A percentile compares a stretch with the other conserved stretches of the same genome.
Conservation (phyloP, 2,797 vertebrate genomes). For the Phataginus tetradactyla region DNA sequence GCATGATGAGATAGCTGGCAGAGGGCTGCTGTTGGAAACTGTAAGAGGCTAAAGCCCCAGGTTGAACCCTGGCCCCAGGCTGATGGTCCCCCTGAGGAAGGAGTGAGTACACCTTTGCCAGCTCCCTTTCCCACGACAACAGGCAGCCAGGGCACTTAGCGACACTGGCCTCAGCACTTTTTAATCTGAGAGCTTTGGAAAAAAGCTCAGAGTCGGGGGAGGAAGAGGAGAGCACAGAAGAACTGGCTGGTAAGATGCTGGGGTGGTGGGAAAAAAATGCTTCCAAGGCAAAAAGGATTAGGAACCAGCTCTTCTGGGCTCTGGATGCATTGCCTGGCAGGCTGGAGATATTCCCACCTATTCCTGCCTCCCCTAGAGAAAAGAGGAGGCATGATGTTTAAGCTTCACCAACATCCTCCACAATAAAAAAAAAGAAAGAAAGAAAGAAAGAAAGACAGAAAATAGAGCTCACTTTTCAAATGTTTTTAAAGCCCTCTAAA, state of each 20-base stretch:
- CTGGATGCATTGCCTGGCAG: background rate
- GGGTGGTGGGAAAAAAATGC: constrained; percentile 58
- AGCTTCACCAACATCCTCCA: background rate
- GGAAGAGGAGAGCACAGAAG: constrained; percentile 8
- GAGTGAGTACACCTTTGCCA: constrained; percentile 19
- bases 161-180: constrained; percentile 77
- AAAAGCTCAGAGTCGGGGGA: constrained; percentile 54
- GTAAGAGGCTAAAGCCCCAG: too few relatives aligned
- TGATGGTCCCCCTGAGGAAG: background rate
- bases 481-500: background rate
- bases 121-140: constrained; percentile 27
- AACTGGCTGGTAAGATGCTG: constrained; percentile 73
- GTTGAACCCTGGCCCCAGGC: background rate
- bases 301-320: constrained; percentile 10
- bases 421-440: background rate
- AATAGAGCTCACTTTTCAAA: background rate
- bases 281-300: constrained; percentile 62
- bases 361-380: background rate
- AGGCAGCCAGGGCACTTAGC: constrained; percentile 9
- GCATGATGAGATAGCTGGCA: background rate
- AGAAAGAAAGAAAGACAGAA: background rate
- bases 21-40: background rate
- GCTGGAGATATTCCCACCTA: background rate
- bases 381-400: background rate
- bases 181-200: constrained; percentile 69